Evolutionary conservation across 2,113 vertebrate genomes (phyloP), one percentile per base, ranked within the genome.

Genomic region (Enhydra lutris): DNA sequence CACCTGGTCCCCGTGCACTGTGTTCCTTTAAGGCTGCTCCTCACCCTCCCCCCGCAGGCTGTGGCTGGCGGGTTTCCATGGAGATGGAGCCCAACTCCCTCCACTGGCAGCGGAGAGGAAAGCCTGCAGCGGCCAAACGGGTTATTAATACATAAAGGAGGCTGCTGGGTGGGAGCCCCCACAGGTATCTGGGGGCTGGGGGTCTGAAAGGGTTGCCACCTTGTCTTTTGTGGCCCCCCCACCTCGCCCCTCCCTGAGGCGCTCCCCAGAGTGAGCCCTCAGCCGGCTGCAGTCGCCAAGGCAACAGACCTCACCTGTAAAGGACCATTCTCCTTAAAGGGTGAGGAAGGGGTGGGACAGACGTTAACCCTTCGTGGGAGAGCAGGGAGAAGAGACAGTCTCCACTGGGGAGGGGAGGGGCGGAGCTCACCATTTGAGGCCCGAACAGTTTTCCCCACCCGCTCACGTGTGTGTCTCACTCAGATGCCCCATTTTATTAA

Each of bases 61-160:
- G 69, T 91, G 92, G 87, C 94, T 89, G 95, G 90, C 36, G 29
- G 65, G 97, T 98, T 97, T 96, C 97, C 96, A 97, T 97, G 97
- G 97, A 95, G 87, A 98, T 81, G 52, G 82, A 95, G 74, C 92
- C 81, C 74, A 34, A 47, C 76, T 93, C 87, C 52, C 91, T 59
- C 65, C 26, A 2, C 81, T 20, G 92, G 86, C 63, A 89, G 81
- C 92, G 12, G 6, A 20, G 65, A 55, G 94, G 76, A 82, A 84
- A 96, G 89, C 26, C 73, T 47, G 74, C 59, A 20, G 31, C 79
- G 95, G 79, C 36, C 91, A 82, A 80, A 59, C 82, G 83, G 73
- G 20, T 93, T 92, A 91, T 94, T 92, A 87, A 82, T 74, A 67
- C 73, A 65, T 23, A 95, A 95, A 97, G 61, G 82, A 42, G 69